Conservation (phyloP, 2,888 invertebrate genomes). For the Chymomyza amoena region DNA sequence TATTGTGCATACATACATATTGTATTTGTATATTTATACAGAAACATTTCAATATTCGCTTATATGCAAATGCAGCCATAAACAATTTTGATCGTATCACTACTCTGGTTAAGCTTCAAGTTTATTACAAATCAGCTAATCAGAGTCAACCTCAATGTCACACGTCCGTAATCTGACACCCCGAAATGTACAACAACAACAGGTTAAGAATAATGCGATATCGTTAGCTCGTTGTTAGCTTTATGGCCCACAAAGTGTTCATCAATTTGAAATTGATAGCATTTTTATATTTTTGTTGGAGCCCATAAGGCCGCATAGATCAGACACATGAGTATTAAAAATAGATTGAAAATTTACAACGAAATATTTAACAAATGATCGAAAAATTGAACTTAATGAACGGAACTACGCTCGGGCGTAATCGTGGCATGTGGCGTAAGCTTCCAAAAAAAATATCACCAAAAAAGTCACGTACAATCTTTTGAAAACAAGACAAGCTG, state of each 20-base stretch:
- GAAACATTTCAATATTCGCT: too few species aligned
- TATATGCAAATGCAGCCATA: background rate
- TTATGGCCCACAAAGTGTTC: slow-evolving; percentile 53
- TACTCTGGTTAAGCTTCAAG: background rate
- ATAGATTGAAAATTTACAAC: slow-evolving; percentile 34
- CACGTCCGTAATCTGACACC: slow-evolving; percentile 29
- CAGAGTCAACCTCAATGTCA: slow-evolving; percentile 17
- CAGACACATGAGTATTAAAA: slow-evolving; percentile 38
- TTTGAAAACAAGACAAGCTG: slow-evolving; percentile 7
- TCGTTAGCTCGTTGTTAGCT: slow-evolving; percentile 24
- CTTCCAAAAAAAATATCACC: slow-evolving; percentile 1
- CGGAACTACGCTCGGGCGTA: slow-evolving; percentile 14
- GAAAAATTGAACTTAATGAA: slow-evolving; percentile 27
- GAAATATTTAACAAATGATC: slow-evolving; percentile 10
- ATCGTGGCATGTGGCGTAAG: background rate
- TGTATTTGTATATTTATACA: too few species aligned
- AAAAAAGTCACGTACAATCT: slow-evolving; percentile 40
- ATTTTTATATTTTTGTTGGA: slow-evolving; percentile 2
- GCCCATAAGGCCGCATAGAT: slow-evolving; percentile 20
- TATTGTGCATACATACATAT: too few species aligned
- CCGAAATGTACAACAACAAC: slow-evolving; percentile 13
- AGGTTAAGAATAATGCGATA: slow-evolving; percentile 11
- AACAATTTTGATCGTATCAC: background rate
- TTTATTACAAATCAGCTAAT: background rate
- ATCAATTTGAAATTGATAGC: slow-evolving; percentile 57